Conservation (phyloP, 2,113 vertebrate species). For the Microcebus jonahi region DNA sequence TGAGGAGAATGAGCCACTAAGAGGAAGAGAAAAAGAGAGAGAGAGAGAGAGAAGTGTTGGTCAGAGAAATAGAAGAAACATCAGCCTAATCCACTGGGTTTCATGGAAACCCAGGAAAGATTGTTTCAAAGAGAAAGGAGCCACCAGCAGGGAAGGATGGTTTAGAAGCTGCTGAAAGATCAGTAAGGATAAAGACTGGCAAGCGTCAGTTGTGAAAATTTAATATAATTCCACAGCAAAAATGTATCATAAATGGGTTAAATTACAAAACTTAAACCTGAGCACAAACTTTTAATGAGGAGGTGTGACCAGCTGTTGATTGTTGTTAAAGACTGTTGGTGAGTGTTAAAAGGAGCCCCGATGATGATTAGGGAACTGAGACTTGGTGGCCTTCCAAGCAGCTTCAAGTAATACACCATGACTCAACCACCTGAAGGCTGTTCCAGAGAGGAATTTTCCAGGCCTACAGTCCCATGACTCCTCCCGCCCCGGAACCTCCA, state of each 20-base stretch:
- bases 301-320: background rate
- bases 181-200: background rate
- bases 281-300: background rate
- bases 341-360: background rate
- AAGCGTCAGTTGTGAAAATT: background rate
- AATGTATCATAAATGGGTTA: background rate
- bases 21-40: background rate
- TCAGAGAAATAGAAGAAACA: background rate
- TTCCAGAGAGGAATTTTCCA: background rate
- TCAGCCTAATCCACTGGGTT: background rate
- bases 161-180: background rate
- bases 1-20: background rate
- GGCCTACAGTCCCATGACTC: background rate
- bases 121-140: background rate
- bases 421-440: background rate
- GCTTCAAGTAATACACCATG: background rate
- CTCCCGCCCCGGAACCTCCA: background rate
- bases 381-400: slow-evolving; percentile 31
- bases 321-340: background rate
- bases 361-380: background rate
- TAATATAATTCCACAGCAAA: background rate
- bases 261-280: background rate
- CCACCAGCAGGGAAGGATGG: background rate
- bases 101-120: background rate
- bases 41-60: background rate